Evolutionary conservation across 2,113 vertebrate genomes (phyloP).

Genomic region (Acrocephalus arundinaceus): DNA sequence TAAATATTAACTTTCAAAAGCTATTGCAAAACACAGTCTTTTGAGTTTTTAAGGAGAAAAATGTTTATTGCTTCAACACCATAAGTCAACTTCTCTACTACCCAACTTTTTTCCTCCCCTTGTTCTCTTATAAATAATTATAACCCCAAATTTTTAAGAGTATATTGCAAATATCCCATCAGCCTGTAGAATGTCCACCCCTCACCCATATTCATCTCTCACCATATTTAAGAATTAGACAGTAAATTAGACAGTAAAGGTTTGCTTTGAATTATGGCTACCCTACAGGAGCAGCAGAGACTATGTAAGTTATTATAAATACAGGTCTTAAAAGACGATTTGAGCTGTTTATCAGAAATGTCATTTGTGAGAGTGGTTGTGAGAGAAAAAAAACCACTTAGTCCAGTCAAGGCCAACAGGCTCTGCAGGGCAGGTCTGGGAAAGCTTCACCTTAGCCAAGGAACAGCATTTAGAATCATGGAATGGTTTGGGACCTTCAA

Average conservation of each 20-base stretch:
- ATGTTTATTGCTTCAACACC: neutral
- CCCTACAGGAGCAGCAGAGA: neutral
- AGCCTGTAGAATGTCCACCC: neutral
- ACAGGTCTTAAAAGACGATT: neutral
- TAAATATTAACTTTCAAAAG: neutral
- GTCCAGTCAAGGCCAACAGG: neutral
- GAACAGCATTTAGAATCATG: neutral
- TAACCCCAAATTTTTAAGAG: neutral
- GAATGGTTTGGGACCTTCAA: neutral
- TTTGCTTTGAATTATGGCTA: neutral
- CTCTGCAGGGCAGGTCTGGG: neutral
- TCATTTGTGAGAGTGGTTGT: no score
- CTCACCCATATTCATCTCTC: neutral
- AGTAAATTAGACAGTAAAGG: neutral
- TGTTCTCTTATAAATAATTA: neutral
- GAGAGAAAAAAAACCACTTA: neutral
- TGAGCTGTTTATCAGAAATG: neutral
- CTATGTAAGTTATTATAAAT: neutral
- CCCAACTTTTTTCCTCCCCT: neutral
- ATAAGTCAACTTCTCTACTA: neutral
- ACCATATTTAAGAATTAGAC: neutral
- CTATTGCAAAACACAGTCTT: neutral
- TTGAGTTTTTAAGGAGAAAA: neutral
- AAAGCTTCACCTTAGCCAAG: neutral
- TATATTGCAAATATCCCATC: neutral